phyloP scores from a whole-genome alignment of 1,140 invertebrate species.

The Drosophila nasuta region DNA sequence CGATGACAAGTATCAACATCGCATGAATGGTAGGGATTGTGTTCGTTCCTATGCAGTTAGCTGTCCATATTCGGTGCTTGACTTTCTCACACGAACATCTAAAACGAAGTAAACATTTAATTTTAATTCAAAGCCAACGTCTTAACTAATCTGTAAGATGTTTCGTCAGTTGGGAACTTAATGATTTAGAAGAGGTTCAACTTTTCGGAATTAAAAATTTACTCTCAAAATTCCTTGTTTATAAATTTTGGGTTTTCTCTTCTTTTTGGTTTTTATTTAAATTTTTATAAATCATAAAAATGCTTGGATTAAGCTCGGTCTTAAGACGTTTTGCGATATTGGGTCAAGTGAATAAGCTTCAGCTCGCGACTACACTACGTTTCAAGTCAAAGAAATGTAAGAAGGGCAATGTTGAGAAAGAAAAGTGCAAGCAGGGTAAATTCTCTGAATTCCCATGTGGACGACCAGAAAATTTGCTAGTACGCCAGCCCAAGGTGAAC shows the following conservation, averaged over 20 bases:
- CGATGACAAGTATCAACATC: conserved; percentile 54
- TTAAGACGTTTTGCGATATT: neutral
- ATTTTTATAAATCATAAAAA: conserved; percentile 7
- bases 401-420: neutral
- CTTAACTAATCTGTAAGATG: neutral
- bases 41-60: conserved; percentile 46
- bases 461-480: conserved; percentile 17
- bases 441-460: conserved; percentile 49
- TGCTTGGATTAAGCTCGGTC: neutral
- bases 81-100: conserved; percentile 50
- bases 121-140: neutral
- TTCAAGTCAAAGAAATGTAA: conserved; percentile 19
- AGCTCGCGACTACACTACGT: neutral
- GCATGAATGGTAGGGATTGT: conserved; percentile 34
- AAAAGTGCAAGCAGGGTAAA: conserved; percentile 21
- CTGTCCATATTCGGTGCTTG: conserved; percentile 60
- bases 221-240: conserved; percentile 31
- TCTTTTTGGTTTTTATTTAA: neutral
- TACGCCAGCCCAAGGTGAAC: neutral
- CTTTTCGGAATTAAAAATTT: conserved; percentile 6
- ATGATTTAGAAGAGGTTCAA: neutral
- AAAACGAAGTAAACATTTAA: conserved; percentile 33
- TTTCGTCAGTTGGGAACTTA: neutral
- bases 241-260: neutral
- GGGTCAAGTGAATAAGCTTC: neutral